Evolutionary conservation across 2,113 vertebrate species (phyloP).

Genomic region (Sinocyclocheilus anshuiensis): DNA sequence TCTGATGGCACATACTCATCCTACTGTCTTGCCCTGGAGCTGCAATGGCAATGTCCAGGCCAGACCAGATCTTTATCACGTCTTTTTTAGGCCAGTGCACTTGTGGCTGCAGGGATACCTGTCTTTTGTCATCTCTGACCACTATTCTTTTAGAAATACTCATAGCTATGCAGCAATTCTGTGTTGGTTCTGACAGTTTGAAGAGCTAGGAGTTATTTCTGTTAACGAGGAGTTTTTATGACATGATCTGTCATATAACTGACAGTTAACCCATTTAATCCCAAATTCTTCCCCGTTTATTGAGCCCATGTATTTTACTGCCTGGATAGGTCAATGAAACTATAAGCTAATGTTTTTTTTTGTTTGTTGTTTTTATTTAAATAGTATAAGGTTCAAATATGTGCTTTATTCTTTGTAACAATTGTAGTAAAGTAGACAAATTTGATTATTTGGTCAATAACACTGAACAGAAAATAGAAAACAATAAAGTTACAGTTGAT

Average conservation of each 20-base stretch:
- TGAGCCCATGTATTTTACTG: not conserved
- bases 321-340: not conserved
- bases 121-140: slow-evolving; percentile 50
- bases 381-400: not conserved
- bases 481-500: not conserved
- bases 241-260: slow-evolving; percentile 1
- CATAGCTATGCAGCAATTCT: slow-evolving; percentile 1
- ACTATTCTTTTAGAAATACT: slow-evolving; percentile 34
- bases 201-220: slow-evolving; percentile 3
- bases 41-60: slow-evolving; percentile 49
- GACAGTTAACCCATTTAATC: not conserved
- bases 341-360: not conserved
- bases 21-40: slow-evolving; percentile 48
- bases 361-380: no score
- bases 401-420: not conserved
- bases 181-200: slow-evolving; percentile 34
- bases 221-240: slow-evolving; percentile 22
- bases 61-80: slow-evolving; percentile 58
- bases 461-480: not conserved
- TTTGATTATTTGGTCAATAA: not conserved
- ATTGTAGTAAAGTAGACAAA: not conserved
- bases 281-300: not conserved
- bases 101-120: slow-evolving; percentile 34
- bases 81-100: slow-evolving; percentile 22
- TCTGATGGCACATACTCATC: slow-evolving; percentile 54